Conservation (phyloP, 30 jellyfish, hydroid and myxozoan species). For the Aurelia aurita region DNA sequence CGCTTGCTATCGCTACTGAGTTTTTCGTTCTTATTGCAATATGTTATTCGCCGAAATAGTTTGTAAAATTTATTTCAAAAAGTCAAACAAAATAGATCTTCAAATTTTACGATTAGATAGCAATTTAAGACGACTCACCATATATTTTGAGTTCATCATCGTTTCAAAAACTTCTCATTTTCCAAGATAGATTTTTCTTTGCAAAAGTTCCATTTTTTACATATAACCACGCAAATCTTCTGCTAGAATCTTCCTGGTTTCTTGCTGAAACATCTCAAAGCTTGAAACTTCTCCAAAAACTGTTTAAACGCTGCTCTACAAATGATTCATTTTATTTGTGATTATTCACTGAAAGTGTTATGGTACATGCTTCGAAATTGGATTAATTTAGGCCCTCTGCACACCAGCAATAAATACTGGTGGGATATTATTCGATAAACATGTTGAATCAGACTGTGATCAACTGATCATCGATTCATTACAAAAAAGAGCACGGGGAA, state of each 20-base stretch:
- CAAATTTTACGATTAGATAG: no score
- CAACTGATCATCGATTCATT: constrained; percentile 15
- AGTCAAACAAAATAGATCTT: no score
- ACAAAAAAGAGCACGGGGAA: no score
- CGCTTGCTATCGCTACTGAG: no score
- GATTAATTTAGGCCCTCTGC: not conserved
- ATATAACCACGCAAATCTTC: not conserved
- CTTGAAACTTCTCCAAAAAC: not conserved
- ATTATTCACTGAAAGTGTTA: constrained; percentile 9
- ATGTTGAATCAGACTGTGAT: not conserved
- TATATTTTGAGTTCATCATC: constrained; percentile 25
- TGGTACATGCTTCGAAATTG: constrained; percentile 6
- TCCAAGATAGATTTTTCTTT: not conserved
- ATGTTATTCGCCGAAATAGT: no score
- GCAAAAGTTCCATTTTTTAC: not conserved
- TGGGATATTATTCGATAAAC: not conserved
- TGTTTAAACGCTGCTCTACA: no score
- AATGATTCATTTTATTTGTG: constrained; percentile 3
- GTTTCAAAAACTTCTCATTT: no score
- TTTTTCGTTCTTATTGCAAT: no score
- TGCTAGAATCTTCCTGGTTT: not conserved
- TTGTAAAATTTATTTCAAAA: no score
- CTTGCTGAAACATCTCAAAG: not conserved
- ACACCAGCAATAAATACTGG: constrained; percentile 17
- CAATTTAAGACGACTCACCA: not conserved